phyloP scores from a whole-genome alignment of 2,113 vertebrate genomes.

The Varanus komodoensis region DNA sequence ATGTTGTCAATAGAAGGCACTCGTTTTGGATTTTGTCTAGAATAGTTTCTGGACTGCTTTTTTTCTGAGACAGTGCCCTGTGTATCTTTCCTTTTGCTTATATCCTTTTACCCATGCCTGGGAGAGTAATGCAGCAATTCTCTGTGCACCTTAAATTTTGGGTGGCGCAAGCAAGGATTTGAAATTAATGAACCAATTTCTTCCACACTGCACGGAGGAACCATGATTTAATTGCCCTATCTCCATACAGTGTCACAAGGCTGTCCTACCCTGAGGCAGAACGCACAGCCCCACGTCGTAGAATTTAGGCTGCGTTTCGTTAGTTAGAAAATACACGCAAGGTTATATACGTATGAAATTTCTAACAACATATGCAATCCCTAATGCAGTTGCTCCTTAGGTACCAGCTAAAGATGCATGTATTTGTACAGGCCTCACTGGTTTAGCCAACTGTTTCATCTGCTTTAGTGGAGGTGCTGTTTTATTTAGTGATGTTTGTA shows the following conservation, averaged over 20 bases:
- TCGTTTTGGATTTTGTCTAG: not conserved
- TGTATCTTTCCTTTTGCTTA: not conserved
- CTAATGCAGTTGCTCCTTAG: too few species aligned
- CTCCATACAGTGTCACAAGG: not conserved
- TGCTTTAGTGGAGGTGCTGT: too few species aligned
- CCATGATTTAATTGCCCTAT: not conserved
- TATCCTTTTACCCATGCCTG: too few species aligned
- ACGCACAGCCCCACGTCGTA: not conserved
- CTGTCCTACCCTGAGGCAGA: not conserved
- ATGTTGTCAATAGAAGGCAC: not conserved
- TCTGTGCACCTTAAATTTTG: not conserved
- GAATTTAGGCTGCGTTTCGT: not conserved
- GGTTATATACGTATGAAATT: too few species aligned
- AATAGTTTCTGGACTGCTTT: conserved; percentile 1
- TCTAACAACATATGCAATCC: too few species aligned
- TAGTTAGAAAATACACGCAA: too few species aligned
- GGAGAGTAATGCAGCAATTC: not conserved
- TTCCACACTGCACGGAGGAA: not conserved
- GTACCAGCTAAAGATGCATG: too few species aligned
- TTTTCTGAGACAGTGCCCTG: not conserved
- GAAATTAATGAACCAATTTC: not conserved
- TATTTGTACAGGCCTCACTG: too few species aligned
- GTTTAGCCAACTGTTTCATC: too few species aligned
- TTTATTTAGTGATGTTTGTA: too few species aligned
- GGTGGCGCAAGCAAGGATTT: not conserved